A percentile compares a stretch with the other conserved stretches of the same genome.
These are phyloP conservation scores for Hemicordylus capensis DNA, from an alignment of 2,113 vertebrate species.

Conservation along the genomic window DNA sequence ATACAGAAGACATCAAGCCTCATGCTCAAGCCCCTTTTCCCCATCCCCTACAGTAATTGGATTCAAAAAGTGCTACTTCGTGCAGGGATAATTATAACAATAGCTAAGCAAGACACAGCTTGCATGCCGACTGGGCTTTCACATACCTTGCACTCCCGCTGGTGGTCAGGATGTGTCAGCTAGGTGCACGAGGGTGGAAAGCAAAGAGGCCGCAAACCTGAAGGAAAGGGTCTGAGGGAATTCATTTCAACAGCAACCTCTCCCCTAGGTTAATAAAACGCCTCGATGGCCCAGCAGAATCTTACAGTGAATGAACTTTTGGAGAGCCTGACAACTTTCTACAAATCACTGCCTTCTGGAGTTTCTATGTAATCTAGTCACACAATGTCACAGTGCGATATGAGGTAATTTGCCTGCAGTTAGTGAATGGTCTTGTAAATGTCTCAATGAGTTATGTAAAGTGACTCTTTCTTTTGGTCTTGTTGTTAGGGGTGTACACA, in stretches of 20 bases:
- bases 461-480: background rate
- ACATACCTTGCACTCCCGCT: background rate
- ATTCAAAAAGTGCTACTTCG: background rate
- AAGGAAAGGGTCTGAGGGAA: conserved; percentile 15
- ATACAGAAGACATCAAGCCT: background rate
- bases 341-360: background rate
- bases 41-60: background rate
- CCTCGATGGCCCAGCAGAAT: background rate
- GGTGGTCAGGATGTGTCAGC: background rate
- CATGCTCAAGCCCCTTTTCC: background rate
- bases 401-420: background rate
- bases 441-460: background rate
- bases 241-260: background rate
- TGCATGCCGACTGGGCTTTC: background rate
- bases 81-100: background rate
- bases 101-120: background rate
- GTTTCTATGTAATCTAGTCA: background rate
- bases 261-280: conserved; percentile 10
- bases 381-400: background rate
- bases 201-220: background rate
- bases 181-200: background rate
- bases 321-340: background rate
- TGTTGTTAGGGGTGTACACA: too few relatives aligned
- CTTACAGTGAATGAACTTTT: background rate
- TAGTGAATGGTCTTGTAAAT: background rate